Evolutionary conservation across 1,140 invertebrate genomes (phyloP).

Genomic region (Brachionus asplanchnoidis): DNA sequence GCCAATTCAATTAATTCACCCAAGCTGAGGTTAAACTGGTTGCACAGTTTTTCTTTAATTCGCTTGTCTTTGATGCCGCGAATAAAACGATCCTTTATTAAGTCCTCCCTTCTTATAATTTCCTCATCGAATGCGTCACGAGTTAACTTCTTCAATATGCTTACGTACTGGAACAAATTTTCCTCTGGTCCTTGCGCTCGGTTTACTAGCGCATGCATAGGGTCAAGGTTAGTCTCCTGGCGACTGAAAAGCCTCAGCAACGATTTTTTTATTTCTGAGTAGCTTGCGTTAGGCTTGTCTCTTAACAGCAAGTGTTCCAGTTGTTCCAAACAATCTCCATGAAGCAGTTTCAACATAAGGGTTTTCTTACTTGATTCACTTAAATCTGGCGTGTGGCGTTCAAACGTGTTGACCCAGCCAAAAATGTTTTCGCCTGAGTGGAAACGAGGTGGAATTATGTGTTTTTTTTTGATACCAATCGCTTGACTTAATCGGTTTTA

Average conservation of each 20-base stretch:
- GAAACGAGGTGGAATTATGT: too few species aligned
- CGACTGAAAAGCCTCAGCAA: neutral
- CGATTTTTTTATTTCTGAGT: neutral
- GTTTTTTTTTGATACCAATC: too few species aligned
- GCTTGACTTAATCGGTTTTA: too few species aligned
- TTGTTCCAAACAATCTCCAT: neutral
- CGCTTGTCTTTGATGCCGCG: neutral
- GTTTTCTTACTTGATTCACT: neutral
- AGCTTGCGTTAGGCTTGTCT: neutral
- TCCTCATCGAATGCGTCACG: neutral
- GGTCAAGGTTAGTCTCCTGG: neutral
- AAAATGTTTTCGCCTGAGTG: too few species aligned
- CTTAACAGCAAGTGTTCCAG: neutral
- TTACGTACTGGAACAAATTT: neutral
- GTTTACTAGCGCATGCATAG: neutral
- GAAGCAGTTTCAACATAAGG: neutral
- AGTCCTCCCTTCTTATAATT: neutral
- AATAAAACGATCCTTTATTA: neutral
- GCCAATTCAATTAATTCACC: neutral
- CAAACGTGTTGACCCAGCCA: too few species aligned
- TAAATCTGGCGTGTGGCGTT: too few species aligned
- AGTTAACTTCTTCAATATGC: neutral
- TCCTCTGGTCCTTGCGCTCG: neutral
- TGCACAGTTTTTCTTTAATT: neutral
- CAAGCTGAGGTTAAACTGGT: neutral